Evolutionary conservation across 2,797 vertebrate species (phyloP), one percentile per base, ranked within the genome.

Genomic region (Tympanoctomys barrerae): DNA sequence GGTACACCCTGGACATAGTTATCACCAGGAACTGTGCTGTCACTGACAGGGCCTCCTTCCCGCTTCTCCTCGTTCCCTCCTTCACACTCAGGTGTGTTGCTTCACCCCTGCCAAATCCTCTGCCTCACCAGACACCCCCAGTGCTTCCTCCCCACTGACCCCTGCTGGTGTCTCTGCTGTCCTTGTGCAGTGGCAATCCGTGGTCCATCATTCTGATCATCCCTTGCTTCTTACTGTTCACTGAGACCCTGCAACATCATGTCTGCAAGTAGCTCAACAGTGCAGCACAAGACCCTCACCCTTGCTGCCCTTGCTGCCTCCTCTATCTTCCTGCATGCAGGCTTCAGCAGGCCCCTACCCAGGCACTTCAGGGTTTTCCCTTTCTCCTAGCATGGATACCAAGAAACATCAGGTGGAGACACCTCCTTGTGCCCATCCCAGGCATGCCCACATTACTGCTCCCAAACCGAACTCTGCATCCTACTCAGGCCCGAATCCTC

Each of bases 261-360:
- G 13, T 7, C 52, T 42, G 36, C 7, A 18, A 61, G 84, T 5
- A 54, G 89, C 49, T 61, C 71, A 31, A 28, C 7, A 6, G 5
- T 2, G 1, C 8, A 14, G 70, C 10, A 5, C 5, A 46, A 61
- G 80, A 5, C n/a, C n/a, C 57, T 26, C 3, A 0, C 0, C 9
- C 14, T 7, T 66, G 54, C 54, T 14, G 46, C 13, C 22, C 14
- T 7, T 66, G 54, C 54, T 14, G 46, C 13, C 22, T 22, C 39
- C 46, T 33, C 21, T 85, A 42, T 86, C 52, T 73, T 73, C 39
- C 64, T 78, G 49, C 36, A 28, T 59, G 19, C 42, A 49, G 59
- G 75, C 18, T 36, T 31, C 81, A 52, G 49, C 0, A 22, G 62
- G 24, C 18, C 66, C 66, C 68, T 1, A 13, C 11, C 6, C 46